Percentiles rank a stretch among this genome's conserved stretches.
These are phyloP conservation scores for Hippocampus zosterae DNA, from an alignment of 2,113 vertebrate genomes.

Conservation along the genomic window DNA sequence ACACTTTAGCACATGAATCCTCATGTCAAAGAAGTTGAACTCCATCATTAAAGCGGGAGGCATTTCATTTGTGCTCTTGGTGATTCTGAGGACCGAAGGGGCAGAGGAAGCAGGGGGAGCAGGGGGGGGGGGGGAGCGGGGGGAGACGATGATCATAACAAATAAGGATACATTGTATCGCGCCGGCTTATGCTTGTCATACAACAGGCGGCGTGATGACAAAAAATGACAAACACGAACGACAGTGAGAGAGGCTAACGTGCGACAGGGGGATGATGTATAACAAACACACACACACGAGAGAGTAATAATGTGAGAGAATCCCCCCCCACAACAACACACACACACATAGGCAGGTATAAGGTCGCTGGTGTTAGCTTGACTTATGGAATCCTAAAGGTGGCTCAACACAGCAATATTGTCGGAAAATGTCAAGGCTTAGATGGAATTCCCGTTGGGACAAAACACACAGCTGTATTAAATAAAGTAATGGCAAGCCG, in stretches of 20 bases:
- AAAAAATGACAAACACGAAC: conserved; percentile 35
- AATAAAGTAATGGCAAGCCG: neutral
- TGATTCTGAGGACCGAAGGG: neutral
- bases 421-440: conserved; percentile 73
- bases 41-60: neutral
- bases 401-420: conserved; percentile 70
- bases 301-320: neutral
- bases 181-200: neutral
- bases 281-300: conserved; percentile 23
- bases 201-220: conserved; percentile 41
- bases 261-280: conserved; percentile 9
- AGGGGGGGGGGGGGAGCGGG: too few species aligned
- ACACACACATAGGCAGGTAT: neutral
- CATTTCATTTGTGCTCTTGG: neutral
- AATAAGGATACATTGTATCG: neutral
- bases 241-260: conserved; percentile 15
- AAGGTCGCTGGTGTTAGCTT: conserved; percentile 43
- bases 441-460: conserved; percentile 64
- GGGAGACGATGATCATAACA: neutral
- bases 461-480: conserved; percentile 49
- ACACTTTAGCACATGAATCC: neutral
- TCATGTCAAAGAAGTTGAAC: neutral
- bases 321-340: too few species aligned
- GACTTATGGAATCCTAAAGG: conserved; percentile 64
- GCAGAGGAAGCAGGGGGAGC: neutral